Evolutionary conservation across 2,797 vertebrate genomes (phyloP), one percentile per base, ranked within the genome.

Genomic region (Chromobotia macracanthus): DNA sequence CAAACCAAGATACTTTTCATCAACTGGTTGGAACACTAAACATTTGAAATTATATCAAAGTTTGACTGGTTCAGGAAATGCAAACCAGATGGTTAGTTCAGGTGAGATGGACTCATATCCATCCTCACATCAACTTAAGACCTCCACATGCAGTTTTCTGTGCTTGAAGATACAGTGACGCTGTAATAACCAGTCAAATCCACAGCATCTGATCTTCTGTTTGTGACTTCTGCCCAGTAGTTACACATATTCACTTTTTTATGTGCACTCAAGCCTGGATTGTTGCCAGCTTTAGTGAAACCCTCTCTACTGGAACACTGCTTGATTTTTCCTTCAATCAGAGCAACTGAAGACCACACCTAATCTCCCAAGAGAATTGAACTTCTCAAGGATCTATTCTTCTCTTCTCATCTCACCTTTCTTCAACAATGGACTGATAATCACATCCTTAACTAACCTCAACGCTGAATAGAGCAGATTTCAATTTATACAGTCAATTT

Each of bases 401-500:
- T 70, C 55, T 70, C 35, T n/a, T 15, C 46, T 69, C n/a, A 50
- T 67, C 66, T 77, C 60, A 68, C 2, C 38, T 68, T 35, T 60
- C 51, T 12, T 60, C 44, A 50, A 38, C 23, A 60, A 23, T 23
- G 15, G 15, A 48, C 56, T 5, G 56, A 63, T 60, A 61, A 77
- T 21, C 13, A 41, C 28, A 16, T 53, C 21, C 21, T 41, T 64
- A 41, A 9, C 18, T 50, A 53, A 63, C 16, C 60, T 64, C 21
- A 61, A 10, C 11, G 35, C 35, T 31, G 35, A 76, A 58, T 51
- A 55, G 1, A n/a, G 19, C 53, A 35, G 51, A 67, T 18, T 56
- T 68, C 19, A 9, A 58, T 18, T 35, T 63, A 35, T 13, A 23
- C 21, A 28, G 50, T n/a, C 38, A 21, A 46, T 68, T 28, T 16